Percentiles rank a stretch among this genome's conserved stretches.
Conservation (phyloP, 92 coral and sea anemone species). For the Galaxea fascicularis region DNA sequence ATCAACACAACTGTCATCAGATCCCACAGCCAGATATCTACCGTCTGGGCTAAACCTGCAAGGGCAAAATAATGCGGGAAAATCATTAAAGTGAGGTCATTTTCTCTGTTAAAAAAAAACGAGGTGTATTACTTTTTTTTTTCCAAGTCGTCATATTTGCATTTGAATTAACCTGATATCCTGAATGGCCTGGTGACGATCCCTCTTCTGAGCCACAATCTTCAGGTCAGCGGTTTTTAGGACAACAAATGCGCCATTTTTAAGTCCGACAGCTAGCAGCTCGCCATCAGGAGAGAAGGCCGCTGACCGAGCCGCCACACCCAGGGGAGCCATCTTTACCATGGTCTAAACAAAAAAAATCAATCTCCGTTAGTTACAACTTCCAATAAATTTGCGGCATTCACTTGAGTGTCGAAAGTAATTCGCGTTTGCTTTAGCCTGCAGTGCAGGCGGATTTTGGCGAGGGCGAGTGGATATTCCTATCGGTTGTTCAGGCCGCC, state of each 20-base stretch:
- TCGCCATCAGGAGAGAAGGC: slow-evolving; percentile 97
- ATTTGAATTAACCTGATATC: slow-evolving; percentile 77
- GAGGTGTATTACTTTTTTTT: no score
- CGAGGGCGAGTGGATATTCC: no score
- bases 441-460: no score
- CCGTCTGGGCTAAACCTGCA: slow-evolving; percentile 95
- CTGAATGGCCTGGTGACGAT: slow-evolving; percentile 87
- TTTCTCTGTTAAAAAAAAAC: no score
- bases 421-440: no score
- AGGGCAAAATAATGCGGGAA: neutral
- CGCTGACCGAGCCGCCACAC: slow-evolving; percentile 90
- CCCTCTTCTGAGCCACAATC: slow-evolving; percentile 85
- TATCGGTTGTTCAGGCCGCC: no score
- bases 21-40: slow-evolving; percentile 89
- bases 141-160: neutral
- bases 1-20: slow-evolving; percentile 95
- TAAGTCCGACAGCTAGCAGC: slow-evolving; percentile 89
- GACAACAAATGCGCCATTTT: slow-evolving; percentile 91
- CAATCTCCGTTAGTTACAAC: neutral
- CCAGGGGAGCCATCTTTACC: slow-evolving; percentile 78
- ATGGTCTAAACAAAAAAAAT: slow-evolving; percentile 58
- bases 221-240: slow-evolving; percentile 86
- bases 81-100: no score
- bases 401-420: no score
- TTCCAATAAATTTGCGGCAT: no score